Percentiles rank a stretch among this genome's conserved stretches.
phyloP scores from a whole-genome alignment of 2,113 vertebrate genomes.

The Oophaga pumilio region DNA sequence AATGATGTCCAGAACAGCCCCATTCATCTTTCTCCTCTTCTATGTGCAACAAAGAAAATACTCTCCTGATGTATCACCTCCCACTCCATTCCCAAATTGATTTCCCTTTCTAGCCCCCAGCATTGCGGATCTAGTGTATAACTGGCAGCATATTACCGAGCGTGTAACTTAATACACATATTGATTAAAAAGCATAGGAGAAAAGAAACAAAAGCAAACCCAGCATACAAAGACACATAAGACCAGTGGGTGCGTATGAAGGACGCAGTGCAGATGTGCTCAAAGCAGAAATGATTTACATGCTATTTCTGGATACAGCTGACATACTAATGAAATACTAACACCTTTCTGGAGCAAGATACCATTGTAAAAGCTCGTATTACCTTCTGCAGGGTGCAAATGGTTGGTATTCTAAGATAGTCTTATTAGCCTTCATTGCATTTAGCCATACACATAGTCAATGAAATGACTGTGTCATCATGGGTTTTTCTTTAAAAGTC shows the following conservation, averaged over 20 bases:
- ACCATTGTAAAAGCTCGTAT: background rate
- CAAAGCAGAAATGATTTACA: background rate
- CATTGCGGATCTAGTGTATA: constrained; percentile 27
- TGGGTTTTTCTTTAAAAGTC: background rate
- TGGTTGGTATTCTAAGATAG: background rate
- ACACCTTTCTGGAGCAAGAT: background rate
- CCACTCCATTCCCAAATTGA: constrained; percentile 26
- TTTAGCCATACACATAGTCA: background rate
- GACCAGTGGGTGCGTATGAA: background rate
- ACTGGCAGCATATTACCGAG: constrained; percentile 36
- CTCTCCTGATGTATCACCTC: constrained; percentile 1
- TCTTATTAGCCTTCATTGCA: background rate
- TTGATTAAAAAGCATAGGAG: constrained; percentile 45
- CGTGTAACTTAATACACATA: constrained; percentile 44
- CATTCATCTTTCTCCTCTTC: constrained; percentile 4
- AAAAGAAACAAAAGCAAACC: constrained; percentile 28
- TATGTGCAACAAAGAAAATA: constrained; percentile 4
- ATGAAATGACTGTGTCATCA: background rate
- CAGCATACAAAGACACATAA: constrained; percentile 30
- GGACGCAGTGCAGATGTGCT: background rate
- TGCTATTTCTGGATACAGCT: background rate
- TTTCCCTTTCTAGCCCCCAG: constrained; percentile 25
- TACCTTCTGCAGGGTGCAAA: background rate
- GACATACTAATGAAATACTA: background rate
- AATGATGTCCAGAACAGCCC: background rate